phyloP scores from a whole-genome alignment of 2,888 invertebrate species.

The Eupeodes luniger region DNA sequence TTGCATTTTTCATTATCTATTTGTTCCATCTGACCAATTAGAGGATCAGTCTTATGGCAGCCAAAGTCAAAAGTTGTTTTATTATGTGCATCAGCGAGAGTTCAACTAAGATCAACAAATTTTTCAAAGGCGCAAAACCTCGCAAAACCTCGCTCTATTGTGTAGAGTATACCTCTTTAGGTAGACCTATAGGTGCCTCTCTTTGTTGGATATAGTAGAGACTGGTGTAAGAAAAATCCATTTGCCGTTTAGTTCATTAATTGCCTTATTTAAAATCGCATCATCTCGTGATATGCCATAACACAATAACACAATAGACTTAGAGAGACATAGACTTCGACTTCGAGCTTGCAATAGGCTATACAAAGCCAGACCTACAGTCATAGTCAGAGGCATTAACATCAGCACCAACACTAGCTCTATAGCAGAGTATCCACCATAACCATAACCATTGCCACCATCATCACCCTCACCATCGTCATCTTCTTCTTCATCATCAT shows the following conservation, averaged over 20 bases:
- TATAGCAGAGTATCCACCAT: not conserved
- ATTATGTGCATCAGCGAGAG: constrained; percentile 15
- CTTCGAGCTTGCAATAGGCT: not conserved
- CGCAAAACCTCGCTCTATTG: not conserved
- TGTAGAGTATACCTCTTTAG: not conserved
- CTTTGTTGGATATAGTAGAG: not conserved
- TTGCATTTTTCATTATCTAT: constrained; percentile 58
- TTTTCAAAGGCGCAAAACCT: constrained; percentile 62
- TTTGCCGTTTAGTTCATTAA: constrained; percentile 65
- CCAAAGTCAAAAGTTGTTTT: not conserved
- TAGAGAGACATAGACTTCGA: constrained; percentile 5
- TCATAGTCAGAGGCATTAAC: constrained; percentile 3
- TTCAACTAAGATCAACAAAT: constrained; percentile 64
- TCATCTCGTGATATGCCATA: constrained; percentile 75
- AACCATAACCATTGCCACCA: not conserved
- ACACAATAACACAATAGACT: constrained; percentile 49
- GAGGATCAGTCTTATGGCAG: constrained; percentile 36
- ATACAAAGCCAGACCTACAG: constrained; percentile 31
- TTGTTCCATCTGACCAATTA: constrained; percentile 73
- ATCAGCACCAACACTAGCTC: constrained; percentile 22
- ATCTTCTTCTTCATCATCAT: constrained; percentile 8
- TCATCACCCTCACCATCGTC: not conserved
- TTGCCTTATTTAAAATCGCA: constrained; percentile 73
- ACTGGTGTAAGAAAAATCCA: constrained; percentile 36
- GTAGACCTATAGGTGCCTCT: no score